These are phyloP conservation scores for Dipus sagitta DNA, from an alignment of 2,797 vertebrate species.

Conservation along the genomic window DNA sequence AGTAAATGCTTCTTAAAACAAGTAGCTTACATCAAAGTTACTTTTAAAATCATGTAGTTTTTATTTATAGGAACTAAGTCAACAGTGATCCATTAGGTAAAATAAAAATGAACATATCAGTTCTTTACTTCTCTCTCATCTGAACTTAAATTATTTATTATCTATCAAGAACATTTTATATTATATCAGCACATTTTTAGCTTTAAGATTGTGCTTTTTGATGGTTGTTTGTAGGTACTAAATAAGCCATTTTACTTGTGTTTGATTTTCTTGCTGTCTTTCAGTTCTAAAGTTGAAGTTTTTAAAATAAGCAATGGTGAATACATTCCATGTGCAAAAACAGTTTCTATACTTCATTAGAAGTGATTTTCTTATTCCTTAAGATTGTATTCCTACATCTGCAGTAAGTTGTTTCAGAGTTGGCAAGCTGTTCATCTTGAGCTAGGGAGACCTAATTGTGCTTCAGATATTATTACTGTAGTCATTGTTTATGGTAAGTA, in stretches of 20 bases:
- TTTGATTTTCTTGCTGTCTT: constrained; percentile 47
- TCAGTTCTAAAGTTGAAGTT: constrained; percentile 58
- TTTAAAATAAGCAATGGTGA: constrained; percentile 58
- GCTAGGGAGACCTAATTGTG: constrained; percentile 53
- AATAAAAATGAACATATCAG: neutral
- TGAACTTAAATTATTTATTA: neutral
- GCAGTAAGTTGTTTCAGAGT: constrained; percentile 70
- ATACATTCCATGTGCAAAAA: constrained; percentile 42
- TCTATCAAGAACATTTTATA: constrained; percentile 32
- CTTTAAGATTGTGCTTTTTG: constrained; percentile 51
- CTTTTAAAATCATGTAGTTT: constrained; percentile 63
- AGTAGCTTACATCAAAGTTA: constrained; percentile 13
- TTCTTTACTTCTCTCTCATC: constrained; percentile 2
- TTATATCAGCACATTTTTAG: constrained; percentile 46
- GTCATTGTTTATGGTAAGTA: constrained; percentile 49
- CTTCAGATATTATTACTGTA: constrained; percentile 63
- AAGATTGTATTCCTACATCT: constrained; percentile 25
- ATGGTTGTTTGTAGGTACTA: constrained; percentile 20
- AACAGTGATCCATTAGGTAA: neutral
- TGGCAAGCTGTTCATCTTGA: constrained; percentile 65
- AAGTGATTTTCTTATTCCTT: constrained; percentile 48
- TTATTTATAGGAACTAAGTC: constrained; percentile 44
- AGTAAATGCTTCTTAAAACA: neutral
- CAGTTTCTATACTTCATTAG: constrained; percentile 47
- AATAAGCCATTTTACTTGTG: constrained; percentile 44